phyloP scores from a whole-genome alignment of 1,140 invertebrate genomes.

The Panonychus citri region DNA sequence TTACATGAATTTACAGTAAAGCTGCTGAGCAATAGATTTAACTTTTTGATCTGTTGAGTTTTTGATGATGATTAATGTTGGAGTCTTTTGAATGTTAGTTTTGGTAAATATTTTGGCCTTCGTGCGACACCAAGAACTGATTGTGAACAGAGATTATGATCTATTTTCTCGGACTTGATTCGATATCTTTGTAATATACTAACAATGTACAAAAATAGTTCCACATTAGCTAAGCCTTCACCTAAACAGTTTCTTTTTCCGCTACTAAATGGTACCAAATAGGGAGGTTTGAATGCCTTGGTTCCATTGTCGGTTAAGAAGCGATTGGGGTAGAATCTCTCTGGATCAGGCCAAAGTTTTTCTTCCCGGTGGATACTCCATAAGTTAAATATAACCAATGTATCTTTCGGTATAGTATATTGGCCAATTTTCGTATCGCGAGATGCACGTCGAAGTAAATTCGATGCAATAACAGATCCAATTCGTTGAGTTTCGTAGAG shows the following conservation, averaged over 20 bases:
- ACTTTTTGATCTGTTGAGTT: no score
- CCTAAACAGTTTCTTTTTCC: conserved; percentile 61
- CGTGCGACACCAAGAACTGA: no score
- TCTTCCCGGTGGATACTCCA: conserved; percentile 41
- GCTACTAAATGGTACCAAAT: conserved; percentile 24
- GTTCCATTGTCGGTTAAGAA: conserved; percentile 23
- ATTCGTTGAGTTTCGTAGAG: conserved; percentile 16
- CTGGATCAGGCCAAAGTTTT: conserved; percentile 38
- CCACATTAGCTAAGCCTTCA: conserved; percentile 53
- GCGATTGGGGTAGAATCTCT: conserved; percentile 41
- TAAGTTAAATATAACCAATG: conserved; percentile 36
- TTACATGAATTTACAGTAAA: no score
- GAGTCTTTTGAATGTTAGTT: no score
- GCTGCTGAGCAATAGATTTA: no score
- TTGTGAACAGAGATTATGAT: no score
- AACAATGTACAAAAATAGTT: conserved; percentile 57
- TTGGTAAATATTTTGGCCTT: no score
- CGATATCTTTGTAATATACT: conserved; percentile 43
- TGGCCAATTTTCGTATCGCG: background rate
- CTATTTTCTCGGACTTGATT: no score
- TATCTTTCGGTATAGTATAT: conserved; percentile 11
- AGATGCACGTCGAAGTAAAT: conserved; percentile 1
- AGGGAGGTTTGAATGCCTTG: conserved; percentile 7
- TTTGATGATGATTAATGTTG: no score
- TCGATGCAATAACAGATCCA: conserved; percentile 12